Evolutionary conservation across 64 coral and sea anemone species (phyloP).

Genomic region (Acropora yongei): DNA sequence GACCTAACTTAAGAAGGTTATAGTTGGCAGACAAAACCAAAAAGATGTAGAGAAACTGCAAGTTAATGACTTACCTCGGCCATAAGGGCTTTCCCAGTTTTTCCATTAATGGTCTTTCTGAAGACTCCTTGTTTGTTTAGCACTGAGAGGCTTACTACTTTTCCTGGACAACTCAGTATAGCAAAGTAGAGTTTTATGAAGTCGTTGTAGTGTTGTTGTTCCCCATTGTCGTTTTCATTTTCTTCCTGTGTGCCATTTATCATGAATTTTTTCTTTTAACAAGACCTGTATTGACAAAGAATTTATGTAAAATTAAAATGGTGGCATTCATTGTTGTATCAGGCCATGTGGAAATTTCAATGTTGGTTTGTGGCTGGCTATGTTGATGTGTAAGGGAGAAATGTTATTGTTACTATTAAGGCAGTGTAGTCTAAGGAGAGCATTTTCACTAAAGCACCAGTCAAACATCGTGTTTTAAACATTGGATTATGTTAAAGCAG

Average conservation of each 20-base stretch:
- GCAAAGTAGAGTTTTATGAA: neutral
- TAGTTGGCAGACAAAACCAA: neutral
- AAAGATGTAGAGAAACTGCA: neutral
- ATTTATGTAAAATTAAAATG: too few relatives aligned
- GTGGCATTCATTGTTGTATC: neutral
- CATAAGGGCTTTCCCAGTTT: neutral
- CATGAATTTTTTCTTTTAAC: neutral
- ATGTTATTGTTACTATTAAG: neutral
- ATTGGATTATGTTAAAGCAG: neutral
- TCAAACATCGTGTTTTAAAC: too few relatives aligned
- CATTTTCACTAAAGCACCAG: neutral
- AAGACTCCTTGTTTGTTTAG: neutral
- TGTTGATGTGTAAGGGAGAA: neutral
- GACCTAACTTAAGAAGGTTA: neutral
- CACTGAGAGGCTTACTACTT: neutral
- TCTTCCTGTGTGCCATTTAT: neutral
- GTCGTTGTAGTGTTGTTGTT: neutral
- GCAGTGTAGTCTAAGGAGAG: neutral
- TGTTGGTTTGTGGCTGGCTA: neutral
- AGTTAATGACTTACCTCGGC: neutral
- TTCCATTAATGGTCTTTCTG: neutral
- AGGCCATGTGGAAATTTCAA: neutral
- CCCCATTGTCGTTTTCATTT: neutral
- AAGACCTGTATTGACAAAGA: neutral
- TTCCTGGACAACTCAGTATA: neutral